Evolutionary conservation across 2,113 vertebrate genomes (phyloP), one percentile per base, ranked within the genome.

Genomic region (Pachypanchax playfairii): DNA sequence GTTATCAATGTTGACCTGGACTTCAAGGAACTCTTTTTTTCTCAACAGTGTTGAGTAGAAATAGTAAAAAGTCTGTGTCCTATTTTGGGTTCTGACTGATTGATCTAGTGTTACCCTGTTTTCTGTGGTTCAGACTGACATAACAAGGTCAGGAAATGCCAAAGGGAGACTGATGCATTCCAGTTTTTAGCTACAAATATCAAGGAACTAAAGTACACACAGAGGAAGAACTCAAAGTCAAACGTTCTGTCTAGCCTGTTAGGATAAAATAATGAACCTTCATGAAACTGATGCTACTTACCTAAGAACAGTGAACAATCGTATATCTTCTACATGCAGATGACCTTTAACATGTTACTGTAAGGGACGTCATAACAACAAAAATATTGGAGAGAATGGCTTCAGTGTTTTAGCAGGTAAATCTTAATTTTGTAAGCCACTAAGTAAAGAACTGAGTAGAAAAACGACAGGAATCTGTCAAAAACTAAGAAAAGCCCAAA

Each of bases 61-160:
- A 55, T 33, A 57, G 18, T 29, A 73, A 22, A 46, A 74, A 54
- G 50, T 18, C 1, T 46, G 36, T 53, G 67, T 24, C 58, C 84
- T 77, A 84, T 75, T 83, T 81, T 55, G 24, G 35, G 61, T 41
- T 69, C n/a, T 73, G 77, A 71, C 47, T 81, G 83, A 84, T 73
- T 81, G 80, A 83, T 75, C 65, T 48, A 46, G 35, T 55, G 71
- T 28, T 73, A 36, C 46, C 65, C 71, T 79, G 65, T 72, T 80
- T 71, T 63, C 41, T 18, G 35, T 4, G 25, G 54, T 78, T 81
- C 58, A 58, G 50, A 25, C 71, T 85, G 87, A 87, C 82, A 85
- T 58, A 88, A 86, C 76, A 82, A 74, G 82, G 84, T 80, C 82
- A 85, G 56, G 36, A 76, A 63, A 70, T 73, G 82, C 80, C 78